Evolutionary conservation across 2,113 vertebrate species (phyloP), one percentile per base, ranked within the genome.

Genomic region (Petromus typicus): DNA sequence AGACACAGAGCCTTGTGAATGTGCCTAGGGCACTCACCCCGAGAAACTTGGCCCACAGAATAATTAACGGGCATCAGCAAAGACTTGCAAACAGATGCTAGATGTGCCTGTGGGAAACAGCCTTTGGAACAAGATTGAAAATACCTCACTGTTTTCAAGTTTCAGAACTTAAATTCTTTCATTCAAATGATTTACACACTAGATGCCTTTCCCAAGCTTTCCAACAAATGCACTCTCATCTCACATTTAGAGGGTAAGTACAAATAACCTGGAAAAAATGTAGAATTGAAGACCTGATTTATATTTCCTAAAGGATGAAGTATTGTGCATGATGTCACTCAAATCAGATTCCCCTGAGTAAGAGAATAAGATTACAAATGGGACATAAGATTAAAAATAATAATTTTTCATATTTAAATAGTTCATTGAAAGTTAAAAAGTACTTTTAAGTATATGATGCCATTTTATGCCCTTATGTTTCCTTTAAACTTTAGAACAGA

Each of bases 361-460:
- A 88, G 88, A 82, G 32, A 57, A 20, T 45, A 67, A 88, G 91
- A 66, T 40, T 89, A n/a, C 30, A 93, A 67, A 85, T 43, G n/a
- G 54, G 32, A 59, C 84, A 7, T 56, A 12, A 27, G n/a, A 51
- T 30, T 51, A 37, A 37, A 69, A 78, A 83, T 32, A 89, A 51
- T 32, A 40, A 56, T 34, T n/a, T 93, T 43, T 94, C 80, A 30
- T 48, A 73, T 67, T 80, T 76, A 95, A 76, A 67, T 54, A 92
- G 30, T 48, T 69, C 32, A n/a, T 86, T 63, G 51, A 63, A 51
- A 11, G 57, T 54, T 57, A 56, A 7, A 56, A 89, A 81, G 43
- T 40, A 63, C 25, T 89, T 95, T 27, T 45, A 59, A 86, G 75
- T 61, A 76, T 11, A 54, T 3, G 3, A 34, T 63, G 37, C 11